Evolutionary conservation across 2,113 vertebrate genomes (phyloP), one percentile per base, ranked within the genome.

Genomic region (Stigmatopora nigra): DNA sequence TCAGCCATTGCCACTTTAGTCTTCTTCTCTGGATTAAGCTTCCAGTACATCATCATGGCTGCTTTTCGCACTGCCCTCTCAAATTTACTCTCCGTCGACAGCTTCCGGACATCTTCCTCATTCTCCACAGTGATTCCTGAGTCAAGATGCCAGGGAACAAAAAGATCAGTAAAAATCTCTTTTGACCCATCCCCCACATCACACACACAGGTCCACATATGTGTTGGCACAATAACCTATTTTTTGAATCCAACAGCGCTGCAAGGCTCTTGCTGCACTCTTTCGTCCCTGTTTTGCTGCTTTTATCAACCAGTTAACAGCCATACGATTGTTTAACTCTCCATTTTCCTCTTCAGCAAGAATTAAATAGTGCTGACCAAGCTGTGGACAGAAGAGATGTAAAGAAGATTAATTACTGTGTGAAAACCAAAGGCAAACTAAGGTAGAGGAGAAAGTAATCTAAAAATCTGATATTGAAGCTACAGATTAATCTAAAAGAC

Each of bases 21-120:
- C 86, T 99, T 96, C 88, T 91, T 93, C 73, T 93, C 91, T 0
- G 97, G 97, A 75, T 99, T 99, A 63, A 99, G 92, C 77, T 91
- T 95, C 93, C 93, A 95, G 78, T 97, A 98, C 95, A 99, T 98
- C 84, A 93, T 91, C 78, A 94, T 90, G 10, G 96, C 94, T 0
- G 95, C 96, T 85, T 96, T 95, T 65, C 97, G 90, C 22, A 99
- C 95, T 0, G 93, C 91, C 70, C 92, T 89, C 83, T 98, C 97
- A 81, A 99, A 91, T 68, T 92, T 95, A 1, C 92, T 95, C 86
- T 99, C 97, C 0, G 91, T 90, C 0, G 92, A 86, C 12, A 99
- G 84, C 60, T 81, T 91, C 41, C 88, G 92, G 59, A 98, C 91
- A 12, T 94, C 93, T 1, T 76, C 80, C 72, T 95, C 92, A 5